phyloP scores from a whole-genome alignment of 2,888 invertebrate genomes.

The Ceraclea dissimilis region DNA sequence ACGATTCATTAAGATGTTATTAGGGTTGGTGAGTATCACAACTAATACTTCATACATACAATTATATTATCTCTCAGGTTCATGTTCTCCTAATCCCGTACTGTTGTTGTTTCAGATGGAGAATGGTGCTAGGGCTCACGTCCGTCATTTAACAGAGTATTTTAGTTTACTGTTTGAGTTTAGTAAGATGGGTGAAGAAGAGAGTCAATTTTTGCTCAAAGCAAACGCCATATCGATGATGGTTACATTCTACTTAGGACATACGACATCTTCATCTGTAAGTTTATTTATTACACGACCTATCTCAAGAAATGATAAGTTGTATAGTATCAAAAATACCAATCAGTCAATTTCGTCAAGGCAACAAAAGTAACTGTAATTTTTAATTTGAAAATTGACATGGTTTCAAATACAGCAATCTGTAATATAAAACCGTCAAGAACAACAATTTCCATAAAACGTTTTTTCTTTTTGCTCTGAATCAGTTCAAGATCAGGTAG shows the following conservation, averaged over 20 bases:
- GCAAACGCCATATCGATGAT: constrained; percentile 84
- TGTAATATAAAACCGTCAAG: no score
- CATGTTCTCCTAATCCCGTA: background rate
- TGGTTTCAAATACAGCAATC: no score
- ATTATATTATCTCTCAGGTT: no score
- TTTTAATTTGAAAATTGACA: no score
- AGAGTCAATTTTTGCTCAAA: constrained; percentile 78
- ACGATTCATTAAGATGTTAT: constrained; percentile 81
- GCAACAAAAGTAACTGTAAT: no score
- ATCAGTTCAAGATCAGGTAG: no score
- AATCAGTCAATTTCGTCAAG: no score
- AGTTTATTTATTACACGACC: background rate
- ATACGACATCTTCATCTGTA: constrained; percentile 46
- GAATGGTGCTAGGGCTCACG: constrained; percentile 76
- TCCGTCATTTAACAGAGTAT: constrained; percentile 86
- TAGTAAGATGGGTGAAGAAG: constrained; percentile 92
- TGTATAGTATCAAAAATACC: no score
- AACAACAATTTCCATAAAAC: no score
- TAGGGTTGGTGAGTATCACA: constrained; percentile 58
- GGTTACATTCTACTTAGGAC: constrained; percentile 87
- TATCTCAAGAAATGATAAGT: no score
- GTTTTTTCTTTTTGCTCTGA: no score
- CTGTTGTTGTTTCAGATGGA: constrained; percentile 55
- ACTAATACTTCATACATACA: constrained; percentile 26
- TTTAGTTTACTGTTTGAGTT: constrained; percentile 89